Conservation (phyloP, 2,797 vertebrate genomes). For the Echeneis naucrates region DNA sequence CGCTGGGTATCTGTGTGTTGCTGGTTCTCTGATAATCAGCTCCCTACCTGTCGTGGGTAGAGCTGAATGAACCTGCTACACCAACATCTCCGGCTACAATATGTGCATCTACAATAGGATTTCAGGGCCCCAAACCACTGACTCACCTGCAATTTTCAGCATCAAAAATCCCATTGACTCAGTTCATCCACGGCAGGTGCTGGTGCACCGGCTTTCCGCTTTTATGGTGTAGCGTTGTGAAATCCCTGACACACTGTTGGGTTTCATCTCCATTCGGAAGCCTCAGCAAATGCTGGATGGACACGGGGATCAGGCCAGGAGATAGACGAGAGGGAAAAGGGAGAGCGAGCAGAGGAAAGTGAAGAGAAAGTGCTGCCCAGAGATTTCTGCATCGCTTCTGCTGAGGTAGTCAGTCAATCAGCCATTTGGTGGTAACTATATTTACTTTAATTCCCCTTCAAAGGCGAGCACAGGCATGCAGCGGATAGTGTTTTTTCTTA, state of each 20-base stretch:
- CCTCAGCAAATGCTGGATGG: constrained; percentile 79
- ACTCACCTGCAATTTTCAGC: constrained; percentile 72
- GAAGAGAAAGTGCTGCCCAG: constrained; percentile 66
- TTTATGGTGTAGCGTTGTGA: constrained; percentile 64
- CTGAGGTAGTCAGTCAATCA: constrained; percentile 70
- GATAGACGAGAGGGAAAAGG: constrained; percentile 31
- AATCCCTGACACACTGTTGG: constrained; percentile 73
- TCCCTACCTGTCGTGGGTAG: constrained; percentile 59
- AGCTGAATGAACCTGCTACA: constrained; percentile 74
- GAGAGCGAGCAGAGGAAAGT: constrained; percentile 28
- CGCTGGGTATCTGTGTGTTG: constrained; percentile 49
- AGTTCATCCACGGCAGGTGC: constrained; percentile 56
- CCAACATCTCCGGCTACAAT: constrained; percentile 71
- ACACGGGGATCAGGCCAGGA: constrained; percentile 72
- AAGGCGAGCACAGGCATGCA: constrained; percentile 31
- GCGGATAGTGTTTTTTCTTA: constrained; percentile 27
- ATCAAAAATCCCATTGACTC: constrained; percentile 76
- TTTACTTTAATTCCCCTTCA: constrained; percentile 65
- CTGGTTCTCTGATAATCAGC: constrained; percentile 62
- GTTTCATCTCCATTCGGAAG: constrained; percentile 76
- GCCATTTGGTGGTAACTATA: constrained; percentile 44
- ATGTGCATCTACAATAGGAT: constrained; percentile 71
- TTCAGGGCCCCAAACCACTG: constrained; percentile 71
- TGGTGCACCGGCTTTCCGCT: constrained; percentile 58
- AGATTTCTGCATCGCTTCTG: constrained; percentile 71